Conservation (phyloP, 2,113 vertebrate genomes). For the Neogobius melanostomus region DNA sequence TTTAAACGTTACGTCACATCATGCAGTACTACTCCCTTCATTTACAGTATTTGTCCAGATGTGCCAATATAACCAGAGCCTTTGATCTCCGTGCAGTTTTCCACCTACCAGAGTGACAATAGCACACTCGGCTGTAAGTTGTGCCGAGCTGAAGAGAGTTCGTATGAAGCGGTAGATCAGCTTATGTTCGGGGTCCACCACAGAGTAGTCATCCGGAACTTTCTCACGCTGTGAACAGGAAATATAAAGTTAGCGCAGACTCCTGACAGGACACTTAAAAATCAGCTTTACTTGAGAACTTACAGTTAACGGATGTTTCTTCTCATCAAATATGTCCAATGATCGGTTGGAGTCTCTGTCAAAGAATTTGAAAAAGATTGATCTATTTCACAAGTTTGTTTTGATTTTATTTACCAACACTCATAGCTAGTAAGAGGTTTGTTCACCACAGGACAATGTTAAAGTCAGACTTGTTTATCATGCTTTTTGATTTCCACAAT, state of each 20-base stretch:
- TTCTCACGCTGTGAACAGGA: slow-evolving; percentile 84
- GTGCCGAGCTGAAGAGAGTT: slow-evolving; percentile 95
- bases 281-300: slow-evolving; percentile 19
- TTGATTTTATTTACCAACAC: too few species aligned
- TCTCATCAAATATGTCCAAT: slow-evolving; percentile 99
- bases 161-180: slow-evolving; percentile 98
- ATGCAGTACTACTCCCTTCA: too few species aligned
- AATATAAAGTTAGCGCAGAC: neutral
- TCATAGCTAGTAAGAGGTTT: too few species aligned
- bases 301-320: slow-evolving; percentile 96
- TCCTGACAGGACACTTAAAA: neutral
- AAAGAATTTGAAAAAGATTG: neutral
- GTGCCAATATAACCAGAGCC: too few species aligned
- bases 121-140: slow-evolving; percentile 98
- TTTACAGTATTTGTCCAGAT: too few species aligned
- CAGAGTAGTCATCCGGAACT: slow-evolving; percentile 93
- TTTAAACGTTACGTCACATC: too few species aligned
- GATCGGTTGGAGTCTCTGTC: slow-evolving; percentile 71
- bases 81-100: neutral
- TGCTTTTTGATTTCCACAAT: neutral
- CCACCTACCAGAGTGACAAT: slow-evolving; percentile 94
- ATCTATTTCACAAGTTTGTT: too few species aligned
- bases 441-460: too few species aligned
- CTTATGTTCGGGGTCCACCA: slow-evolving; percentile 96
- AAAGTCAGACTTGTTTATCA: neutral